phyloP scores from a whole-genome alignment of 2,888 invertebrate species.

The Acleris laterana region DNA sequence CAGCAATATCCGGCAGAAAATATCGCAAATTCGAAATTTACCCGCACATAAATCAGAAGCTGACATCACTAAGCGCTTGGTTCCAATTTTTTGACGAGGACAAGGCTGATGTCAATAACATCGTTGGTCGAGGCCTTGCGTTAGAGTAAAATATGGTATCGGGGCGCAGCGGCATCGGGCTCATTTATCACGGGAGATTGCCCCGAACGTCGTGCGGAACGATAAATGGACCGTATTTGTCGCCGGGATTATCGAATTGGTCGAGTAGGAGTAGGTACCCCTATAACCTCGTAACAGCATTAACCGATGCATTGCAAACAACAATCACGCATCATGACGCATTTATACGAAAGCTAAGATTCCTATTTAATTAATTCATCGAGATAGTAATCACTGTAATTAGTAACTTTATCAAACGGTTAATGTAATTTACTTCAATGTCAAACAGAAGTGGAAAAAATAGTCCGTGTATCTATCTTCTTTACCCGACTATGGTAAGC shows the following conservation, averaged over 20 bases:
- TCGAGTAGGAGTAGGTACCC: conserved; percentile 16
- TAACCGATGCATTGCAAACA: conserved; percentile 23
- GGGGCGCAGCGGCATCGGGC: conserved; percentile 41
- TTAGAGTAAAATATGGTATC: conserved; percentile 48
- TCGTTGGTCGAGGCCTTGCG: conserved; percentile 42
- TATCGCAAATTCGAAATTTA: conserved; percentile 9
- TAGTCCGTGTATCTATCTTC: neutral
- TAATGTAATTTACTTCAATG: neutral
- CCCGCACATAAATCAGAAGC: conserved; percentile 14
- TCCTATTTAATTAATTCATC: neutral
- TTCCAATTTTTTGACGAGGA: conserved; percentile 28
- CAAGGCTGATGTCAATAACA: conserved; percentile 38
- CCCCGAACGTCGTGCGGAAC: conserved; percentile 45
- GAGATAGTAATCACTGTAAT: too few relatives aligned
- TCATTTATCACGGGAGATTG: conserved; percentile 50
- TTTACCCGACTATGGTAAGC: too few relatives aligned
- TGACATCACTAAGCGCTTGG: conserved; percentile 13
- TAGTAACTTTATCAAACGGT: conserved; percentile 1
- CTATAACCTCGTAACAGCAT: conserved; percentile 19
- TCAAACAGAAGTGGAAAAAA: neutral
- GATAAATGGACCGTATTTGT: conserved; percentile 53
- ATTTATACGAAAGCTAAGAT: neutral
- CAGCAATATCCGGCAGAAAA: neutral
- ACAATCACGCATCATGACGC: conserved; percentile 13
- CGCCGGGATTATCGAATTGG: conserved; percentile 49